These are phyloP conservation scores for Macrosiphum euphorbiae DNA, from an alignment of 2,888 invertebrate species.

Conservation along the genomic window DNA sequence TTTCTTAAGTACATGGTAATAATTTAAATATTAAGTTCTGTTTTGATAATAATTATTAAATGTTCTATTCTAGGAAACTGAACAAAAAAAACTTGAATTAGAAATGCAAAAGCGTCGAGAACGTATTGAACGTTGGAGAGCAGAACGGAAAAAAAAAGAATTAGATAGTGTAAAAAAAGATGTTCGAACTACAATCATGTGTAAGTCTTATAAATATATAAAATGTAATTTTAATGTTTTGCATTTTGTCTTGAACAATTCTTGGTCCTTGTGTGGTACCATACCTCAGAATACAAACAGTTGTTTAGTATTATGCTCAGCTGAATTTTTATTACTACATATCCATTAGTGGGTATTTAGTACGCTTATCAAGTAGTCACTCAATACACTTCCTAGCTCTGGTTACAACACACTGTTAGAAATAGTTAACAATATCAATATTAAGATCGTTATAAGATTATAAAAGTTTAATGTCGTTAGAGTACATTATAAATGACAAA, in stretches of 20 bases:
- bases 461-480: background rate
- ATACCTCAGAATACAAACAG: background rate
- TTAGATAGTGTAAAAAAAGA: constrained; percentile 85
- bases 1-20: constrained; percentile 63
- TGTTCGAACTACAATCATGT: constrained; percentile 73
- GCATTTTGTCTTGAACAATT: background rate
- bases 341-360: too few species aligned
- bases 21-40: constrained; percentile 63
- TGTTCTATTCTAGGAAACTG: constrained; percentile 79
- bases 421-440: background rate
- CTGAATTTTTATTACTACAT: background rate
- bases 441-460: background rate
- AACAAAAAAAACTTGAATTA: constrained; percentile 88
- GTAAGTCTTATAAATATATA: constrained; percentile 14
- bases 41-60: constrained; percentile 64
- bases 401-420: background rate
- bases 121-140: constrained; percentile 95
- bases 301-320: background rate
- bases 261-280: background rate
- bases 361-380: too few species aligned
- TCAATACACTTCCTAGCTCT: background rate
- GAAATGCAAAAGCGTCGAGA: constrained; percentile 97
- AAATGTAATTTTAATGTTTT: background rate
- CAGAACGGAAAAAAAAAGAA: constrained; percentile 91
- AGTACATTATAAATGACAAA: background rate